Evolutionary conservation across 2,888 invertebrate species (phyloP).

Genomic region (Exocentrus adspersus): DNA sequence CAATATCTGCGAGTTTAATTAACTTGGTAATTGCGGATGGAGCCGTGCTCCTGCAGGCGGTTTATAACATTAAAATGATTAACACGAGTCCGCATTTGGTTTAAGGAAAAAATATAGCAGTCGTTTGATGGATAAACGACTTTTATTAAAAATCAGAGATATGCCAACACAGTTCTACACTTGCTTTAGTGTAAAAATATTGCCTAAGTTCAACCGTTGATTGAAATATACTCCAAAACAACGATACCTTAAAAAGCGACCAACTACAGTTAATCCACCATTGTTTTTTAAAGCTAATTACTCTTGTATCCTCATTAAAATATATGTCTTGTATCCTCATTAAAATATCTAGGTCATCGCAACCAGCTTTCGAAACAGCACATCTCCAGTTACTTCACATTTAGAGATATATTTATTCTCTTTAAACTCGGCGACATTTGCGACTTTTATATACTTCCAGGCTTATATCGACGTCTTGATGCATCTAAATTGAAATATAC

Average conservation of each 20-base stretch:
- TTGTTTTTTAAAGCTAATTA: no score
- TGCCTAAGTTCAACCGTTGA: no score
- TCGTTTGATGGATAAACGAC: no score
- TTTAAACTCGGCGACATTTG: neutral
- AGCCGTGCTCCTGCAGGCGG: neutral
- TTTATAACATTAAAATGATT: neutral
- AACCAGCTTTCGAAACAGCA: neutral
- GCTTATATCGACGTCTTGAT: neutral
- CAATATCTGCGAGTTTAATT: conserved; percentile 12
- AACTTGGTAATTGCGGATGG: conserved; percentile 3
- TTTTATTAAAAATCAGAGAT: no score
- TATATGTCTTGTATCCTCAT: neutral
- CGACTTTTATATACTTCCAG: neutral
- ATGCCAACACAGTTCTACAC: no score
- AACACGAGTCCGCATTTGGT: neutral
- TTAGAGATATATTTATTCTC: neutral
- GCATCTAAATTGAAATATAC: neutral
- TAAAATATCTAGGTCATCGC: neutral
- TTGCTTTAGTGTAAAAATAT: no score
- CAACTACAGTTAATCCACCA: no score
- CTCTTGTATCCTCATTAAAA: no score
- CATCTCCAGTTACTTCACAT: neutral
- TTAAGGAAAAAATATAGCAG: no score
- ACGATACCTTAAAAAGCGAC: no score
- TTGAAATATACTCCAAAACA: no score